These are phyloP conservation scores for Paraplagusia blochii DNA, from an alignment of 2,113 vertebrate genomes.

Conservation along the genomic window DNA sequence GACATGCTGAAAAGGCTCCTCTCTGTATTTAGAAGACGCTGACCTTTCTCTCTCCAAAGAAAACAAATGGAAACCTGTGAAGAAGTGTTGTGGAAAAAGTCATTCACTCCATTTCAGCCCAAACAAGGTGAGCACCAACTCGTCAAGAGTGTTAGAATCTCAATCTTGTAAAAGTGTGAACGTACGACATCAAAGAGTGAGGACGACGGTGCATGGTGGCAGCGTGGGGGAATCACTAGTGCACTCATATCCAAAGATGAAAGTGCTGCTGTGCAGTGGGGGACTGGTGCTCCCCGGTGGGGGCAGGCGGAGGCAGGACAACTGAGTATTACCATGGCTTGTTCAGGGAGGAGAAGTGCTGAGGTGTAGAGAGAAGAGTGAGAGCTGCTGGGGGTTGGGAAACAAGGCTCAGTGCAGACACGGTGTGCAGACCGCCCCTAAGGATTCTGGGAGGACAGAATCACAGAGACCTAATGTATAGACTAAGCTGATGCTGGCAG, in stretches of 20 bases:
- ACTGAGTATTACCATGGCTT: constrained; percentile 2
- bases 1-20: too few relatives aligned
- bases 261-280: constrained; percentile 28
- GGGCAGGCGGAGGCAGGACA: neutral
- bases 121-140: constrained; percentile 1
- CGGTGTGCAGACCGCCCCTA: neutral
- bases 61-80: too few relatives aligned
- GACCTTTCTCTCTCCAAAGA: too few relatives aligned
- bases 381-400: neutral
- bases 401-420: neutral
- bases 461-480: constrained; percentile 3
- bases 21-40: too few relatives aligned
- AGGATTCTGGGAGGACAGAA: constrained; percentile 2
- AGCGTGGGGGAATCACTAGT: constrained; percentile 18
- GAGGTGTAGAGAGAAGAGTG: constrained; percentile 6
- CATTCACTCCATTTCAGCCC: constrained; percentile 3
- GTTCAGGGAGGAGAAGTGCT: neutral
- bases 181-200: constrained; percentile 40
- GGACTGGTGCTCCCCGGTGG: constrained; percentile 18
- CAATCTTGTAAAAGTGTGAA: neutral
- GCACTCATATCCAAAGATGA: constrained; percentile 43
- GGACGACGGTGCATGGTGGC: constrained; percentile 16
- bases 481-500: constrained; percentile 1
- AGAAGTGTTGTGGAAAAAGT: too few relatives aligned
- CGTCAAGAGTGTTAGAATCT: constrained; percentile 10